Evolutionary conservation across 2,888 invertebrate genomes (phyloP).

Genomic region (Urechis unicinctus): DNA sequence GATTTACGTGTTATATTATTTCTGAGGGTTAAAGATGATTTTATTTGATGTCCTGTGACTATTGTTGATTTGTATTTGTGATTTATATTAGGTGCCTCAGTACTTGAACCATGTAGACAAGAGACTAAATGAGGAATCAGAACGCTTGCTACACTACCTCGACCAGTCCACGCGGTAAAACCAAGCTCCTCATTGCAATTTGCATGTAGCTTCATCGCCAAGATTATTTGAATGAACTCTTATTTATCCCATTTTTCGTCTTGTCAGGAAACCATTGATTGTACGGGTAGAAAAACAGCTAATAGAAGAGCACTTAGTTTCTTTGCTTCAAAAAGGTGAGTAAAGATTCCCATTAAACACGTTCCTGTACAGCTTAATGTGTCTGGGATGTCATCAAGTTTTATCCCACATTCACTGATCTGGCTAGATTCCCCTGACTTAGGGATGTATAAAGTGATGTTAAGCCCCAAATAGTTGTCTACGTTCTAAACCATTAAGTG

Average conservation of each 20-base stretch:
- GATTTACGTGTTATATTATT: too few relatives aligned
- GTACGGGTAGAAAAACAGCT: slow-evolving; percentile 84
- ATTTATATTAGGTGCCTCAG: slow-evolving; percentile 68
- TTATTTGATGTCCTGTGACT: too few relatives aligned
- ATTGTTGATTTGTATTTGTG: neutral
- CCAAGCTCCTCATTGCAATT: neutral
- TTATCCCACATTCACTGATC: too few relatives aligned
- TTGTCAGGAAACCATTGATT: slow-evolving; percentile 49
- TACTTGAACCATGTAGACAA: slow-evolving; percentile 95
- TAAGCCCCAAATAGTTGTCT: too few relatives aligned
- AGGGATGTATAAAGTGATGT: too few relatives aligned
- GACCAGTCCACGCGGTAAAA: slow-evolving; percentile 84
- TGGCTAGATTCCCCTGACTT: too few relatives aligned
- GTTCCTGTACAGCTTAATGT: neutral
- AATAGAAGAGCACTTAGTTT: slow-evolving; percentile 81
- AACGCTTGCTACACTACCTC: slow-evolving; percentile 85
- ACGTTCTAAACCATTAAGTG: too few relatives aligned
- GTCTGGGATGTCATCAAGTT: neutral
- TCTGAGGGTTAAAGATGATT: too few relatives aligned
- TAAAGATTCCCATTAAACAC: too few relatives aligned
- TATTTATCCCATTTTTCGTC: neutral
- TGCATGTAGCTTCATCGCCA: neutral
- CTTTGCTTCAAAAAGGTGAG: slow-evolving; percentile 81
- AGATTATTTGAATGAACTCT: too few relatives aligned
- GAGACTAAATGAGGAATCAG: slow-evolving; percentile 86